A percentile compares a stretch with the other conserved stretches of the same genome.
These are phyloP conservation scores for Spheniscus humboldti DNA, from an alignment of 2,797 vertebrate genomes.

Conservation along the genomic window DNA sequence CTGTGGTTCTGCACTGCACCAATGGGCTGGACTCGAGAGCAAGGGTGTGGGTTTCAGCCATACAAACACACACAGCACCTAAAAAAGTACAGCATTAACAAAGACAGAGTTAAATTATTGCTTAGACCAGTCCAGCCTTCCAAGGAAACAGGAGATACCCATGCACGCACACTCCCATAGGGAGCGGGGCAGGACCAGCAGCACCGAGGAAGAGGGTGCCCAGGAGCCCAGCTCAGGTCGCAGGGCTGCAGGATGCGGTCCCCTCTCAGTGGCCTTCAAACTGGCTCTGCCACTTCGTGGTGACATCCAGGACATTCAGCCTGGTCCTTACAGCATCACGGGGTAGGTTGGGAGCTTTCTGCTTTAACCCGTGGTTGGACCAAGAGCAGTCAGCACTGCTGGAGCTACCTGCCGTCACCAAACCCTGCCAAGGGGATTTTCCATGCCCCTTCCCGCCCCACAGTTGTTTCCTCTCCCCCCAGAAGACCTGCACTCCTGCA, in stretches of 20 bases:
- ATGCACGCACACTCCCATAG: background rate
- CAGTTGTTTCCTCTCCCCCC: background rate
- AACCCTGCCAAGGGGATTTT: background rate
- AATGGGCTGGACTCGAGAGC: accelerated
- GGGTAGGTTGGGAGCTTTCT: background rate
- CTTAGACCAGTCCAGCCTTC: background rate
- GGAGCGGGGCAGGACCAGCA: background rate
- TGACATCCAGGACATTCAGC: background rate
- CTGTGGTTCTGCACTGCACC: background rate
- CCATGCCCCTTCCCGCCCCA: background rate
- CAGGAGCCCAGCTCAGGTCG: background rate
- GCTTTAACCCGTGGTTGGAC: background rate
- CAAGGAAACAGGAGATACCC: background rate
- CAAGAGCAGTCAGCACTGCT: too few relatives aligned
- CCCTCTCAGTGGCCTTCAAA: background rate
- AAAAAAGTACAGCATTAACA: background rate
- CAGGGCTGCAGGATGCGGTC: background rate
- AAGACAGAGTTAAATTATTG: background rate
- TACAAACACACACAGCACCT: background rate
- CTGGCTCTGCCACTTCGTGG: background rate
- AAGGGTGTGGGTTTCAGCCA: background rate
- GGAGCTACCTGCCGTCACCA: background rate
- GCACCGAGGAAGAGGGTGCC: background rate
- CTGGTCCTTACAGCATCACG: background rate
- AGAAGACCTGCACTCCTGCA: background rate